Conservation (phyloP, 1,140 invertebrate genomes). For the Dicyema japonicum region DNA sequence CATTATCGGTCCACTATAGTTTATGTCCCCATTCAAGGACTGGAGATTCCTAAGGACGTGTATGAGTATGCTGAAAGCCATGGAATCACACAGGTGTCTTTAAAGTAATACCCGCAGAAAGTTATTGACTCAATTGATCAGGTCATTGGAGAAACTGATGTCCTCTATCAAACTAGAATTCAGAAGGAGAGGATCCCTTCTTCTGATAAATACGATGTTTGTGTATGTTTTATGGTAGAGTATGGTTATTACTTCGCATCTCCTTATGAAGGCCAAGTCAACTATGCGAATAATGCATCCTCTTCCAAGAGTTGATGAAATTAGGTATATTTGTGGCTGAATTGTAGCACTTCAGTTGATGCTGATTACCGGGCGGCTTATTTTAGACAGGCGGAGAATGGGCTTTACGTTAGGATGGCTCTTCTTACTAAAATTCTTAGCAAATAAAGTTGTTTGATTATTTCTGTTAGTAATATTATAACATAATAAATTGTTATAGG, state of each 20-base stretch:
- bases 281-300: slow-evolving; percentile 84
- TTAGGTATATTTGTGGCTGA: slow-evolving; percentile 25
- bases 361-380: slow-evolving; percentile 77
- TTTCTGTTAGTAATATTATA: too few species aligned
- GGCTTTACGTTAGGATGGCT: slow-evolving; percentile 91
- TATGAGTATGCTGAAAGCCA: slow-evolving; percentile 38
- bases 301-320: slow-evolving; percentile 64
- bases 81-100: slow-evolving; percentile 34
- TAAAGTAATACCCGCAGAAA: slow-evolving; percentile 15
- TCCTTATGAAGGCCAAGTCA: slow-evolving; percentile 67
- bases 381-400: slow-evolving; percentile 80
- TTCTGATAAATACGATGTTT: slow-evolving; percentile 41
- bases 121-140: slow-evolving; percentile 37
- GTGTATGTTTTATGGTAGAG: neutral
- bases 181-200: slow-evolving; percentile 60
- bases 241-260: slow-evolving; percentile 45
- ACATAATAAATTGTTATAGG: too few species aligned
- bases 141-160: slow-evolving; percentile 59
- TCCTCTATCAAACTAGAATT: slow-evolving; percentile 84
- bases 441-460: too few species aligned
- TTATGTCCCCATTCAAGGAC: slow-evolving; percentile 47
- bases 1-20: slow-evolving; percentile 21
- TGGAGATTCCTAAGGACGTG: slow-evolving; percentile 62
- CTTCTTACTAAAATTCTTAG: slow-evolving; percentile 52
- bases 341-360: slow-evolving; percentile 41